A percentile compares a stretch with the other conserved stretches of the same genome.
These are phyloP conservation scores for Ictalurus punctatus DNA, from an alignment of 2,113 vertebrate species.

Conservation along the genomic window DNA sequence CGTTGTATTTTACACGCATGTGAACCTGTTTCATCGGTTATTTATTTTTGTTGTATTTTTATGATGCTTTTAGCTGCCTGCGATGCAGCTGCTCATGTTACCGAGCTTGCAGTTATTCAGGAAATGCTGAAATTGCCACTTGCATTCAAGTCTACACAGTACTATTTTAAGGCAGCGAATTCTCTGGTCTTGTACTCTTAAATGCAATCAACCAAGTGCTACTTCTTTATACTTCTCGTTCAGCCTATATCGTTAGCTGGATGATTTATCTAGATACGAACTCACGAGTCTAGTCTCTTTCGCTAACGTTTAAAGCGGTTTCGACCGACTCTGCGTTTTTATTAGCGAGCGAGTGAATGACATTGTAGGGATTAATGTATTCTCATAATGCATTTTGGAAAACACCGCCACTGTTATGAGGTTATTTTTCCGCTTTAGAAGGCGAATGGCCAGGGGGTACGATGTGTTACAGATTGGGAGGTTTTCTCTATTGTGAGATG, in stretches of 20 bases:
- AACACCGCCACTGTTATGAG: not conserved
- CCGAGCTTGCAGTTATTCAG: constrained; percentile 22
- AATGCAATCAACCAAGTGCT: constrained; percentile 38
- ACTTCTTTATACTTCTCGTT: not conserved
- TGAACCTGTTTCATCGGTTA: not conserved
- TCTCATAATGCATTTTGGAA: not conserved
- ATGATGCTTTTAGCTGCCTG: constrained; percentile 1
- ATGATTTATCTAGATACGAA: not conserved
- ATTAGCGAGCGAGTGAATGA: not conserved
- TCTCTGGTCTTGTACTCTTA: constrained; percentile 17
- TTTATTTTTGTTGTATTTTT: not conserved
- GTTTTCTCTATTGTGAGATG: not conserved
- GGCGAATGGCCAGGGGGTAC: not conserved
- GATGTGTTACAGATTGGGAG: not conserved
- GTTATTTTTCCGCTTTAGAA: not conserved
- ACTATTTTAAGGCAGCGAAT: constrained; percentile 27
- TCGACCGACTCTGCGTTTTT: not conserved
- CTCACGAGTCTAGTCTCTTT: not conserved
- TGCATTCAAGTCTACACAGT: not conserved
- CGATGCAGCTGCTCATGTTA: not conserved
- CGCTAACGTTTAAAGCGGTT: not conserved
- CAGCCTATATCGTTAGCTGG: not conserved
- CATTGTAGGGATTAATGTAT: not conserved
- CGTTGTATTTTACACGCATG: constrained; percentile 18
- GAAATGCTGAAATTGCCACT: constrained; percentile 21